These are phyloP conservation scores for Zalophus californianus DNA, from an alignment of 2,797 vertebrate genomes.

Conservation along the genomic window DNA sequence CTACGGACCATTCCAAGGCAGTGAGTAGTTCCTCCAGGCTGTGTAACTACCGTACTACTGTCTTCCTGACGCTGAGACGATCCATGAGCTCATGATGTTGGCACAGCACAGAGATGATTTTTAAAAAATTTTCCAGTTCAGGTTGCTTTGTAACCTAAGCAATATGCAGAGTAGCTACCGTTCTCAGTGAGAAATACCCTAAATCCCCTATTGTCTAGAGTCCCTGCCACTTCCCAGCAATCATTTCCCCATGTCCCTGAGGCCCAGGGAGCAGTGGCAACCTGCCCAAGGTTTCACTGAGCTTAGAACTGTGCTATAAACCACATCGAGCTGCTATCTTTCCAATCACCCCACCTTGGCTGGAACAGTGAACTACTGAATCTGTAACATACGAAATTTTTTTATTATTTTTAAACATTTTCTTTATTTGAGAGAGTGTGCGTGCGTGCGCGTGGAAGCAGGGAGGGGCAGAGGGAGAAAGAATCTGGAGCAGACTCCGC, in stretches of 20 bases:
- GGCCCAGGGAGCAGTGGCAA: neutral
- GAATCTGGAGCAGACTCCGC: neutral
- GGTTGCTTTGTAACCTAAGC: neutral
- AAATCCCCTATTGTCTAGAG: no score
- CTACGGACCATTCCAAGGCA: neutral
- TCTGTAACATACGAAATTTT: neutral
- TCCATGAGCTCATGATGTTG: no score
- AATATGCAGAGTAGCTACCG: neutral
- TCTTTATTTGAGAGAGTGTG: neutral
- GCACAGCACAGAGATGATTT: neutral
- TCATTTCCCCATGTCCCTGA: neutral
- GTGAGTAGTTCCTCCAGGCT: accelerated
- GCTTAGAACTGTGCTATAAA: neutral
- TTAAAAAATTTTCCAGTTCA: neutral
- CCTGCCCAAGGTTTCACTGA: neutral
- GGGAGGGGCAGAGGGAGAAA: neutral
- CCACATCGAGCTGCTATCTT: neutral
- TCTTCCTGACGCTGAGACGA: neutral
- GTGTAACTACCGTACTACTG: accelerated
- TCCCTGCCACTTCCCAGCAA: neutral
- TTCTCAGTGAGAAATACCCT: neutral
- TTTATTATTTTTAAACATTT: neutral
- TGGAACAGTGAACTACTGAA: neutral
- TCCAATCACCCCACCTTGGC: neutral
- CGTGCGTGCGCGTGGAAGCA: neutral